Conservation (phyloP, 2,888 invertebrate species). For the Caenorhabditis becei region DNA sequence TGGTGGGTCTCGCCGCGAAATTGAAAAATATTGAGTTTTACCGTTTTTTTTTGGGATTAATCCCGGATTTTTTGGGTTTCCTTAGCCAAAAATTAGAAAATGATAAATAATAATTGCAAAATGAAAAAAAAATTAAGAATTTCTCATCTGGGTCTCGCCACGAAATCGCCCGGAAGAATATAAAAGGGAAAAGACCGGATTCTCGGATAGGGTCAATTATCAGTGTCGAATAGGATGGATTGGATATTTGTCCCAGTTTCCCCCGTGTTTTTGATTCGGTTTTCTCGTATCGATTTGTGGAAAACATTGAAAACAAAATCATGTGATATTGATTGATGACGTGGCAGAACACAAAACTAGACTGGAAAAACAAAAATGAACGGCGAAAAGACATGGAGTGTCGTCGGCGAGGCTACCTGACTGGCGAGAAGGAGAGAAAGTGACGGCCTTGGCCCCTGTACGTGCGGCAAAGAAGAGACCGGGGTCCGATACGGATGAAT, state of each 20-base stretch:
- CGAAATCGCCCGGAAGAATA: too few species aligned
- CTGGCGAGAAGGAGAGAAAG: constrained; percentile 33
- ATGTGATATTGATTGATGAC: neutral
- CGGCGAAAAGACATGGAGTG: neutral
- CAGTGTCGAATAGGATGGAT: neutral
- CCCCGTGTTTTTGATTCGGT: too few species aligned
- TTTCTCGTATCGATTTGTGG: too few species aligned
- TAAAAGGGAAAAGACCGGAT: neutral
- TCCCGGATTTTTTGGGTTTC: too few species aligned
- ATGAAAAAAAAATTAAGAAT: too few species aligned
- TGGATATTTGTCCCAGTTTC: neutral
- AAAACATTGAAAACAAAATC: neutral
- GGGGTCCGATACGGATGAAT: neutral
- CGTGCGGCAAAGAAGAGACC: neutral
- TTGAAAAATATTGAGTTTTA: neutral
- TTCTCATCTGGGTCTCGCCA: too few species aligned
- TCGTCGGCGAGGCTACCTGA: constrained; percentile 1
- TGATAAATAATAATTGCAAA: too few species aligned
- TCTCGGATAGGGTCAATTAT: neutral
- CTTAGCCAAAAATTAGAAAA: too few species aligned
- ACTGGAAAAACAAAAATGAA: constrained; percentile 8
- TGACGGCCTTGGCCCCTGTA: constrained; percentile 32
- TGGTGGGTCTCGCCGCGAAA: neutral
- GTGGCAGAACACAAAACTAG: neutral
- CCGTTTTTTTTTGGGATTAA: too few species aligned